A percentile compares a stretch with the other conserved stretches of the same genome.
phyloP scores from a whole-genome alignment of 2,888 invertebrate species.

The Leucophenga maculata region DNA sequence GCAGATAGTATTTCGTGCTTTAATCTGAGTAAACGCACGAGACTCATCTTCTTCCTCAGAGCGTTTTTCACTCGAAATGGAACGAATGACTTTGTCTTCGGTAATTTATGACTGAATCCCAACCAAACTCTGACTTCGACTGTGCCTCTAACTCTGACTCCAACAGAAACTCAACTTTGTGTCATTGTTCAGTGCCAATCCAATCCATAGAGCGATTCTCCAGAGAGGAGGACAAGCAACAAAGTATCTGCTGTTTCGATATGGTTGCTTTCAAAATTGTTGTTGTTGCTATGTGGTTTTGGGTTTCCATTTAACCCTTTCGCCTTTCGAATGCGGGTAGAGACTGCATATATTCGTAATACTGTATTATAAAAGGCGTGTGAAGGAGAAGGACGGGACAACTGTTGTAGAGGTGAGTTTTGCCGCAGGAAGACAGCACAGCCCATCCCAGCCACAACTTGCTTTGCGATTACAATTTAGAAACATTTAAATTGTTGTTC shows the following conservation, averaged over 20 bases:
- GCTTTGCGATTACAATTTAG: background rate
- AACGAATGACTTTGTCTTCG: slow-evolving; percentile 68
- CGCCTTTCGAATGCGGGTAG: slow-evolving; percentile 10
- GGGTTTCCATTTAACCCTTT: slow-evolving; percentile 41
- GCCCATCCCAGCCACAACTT: slow-evolving; percentile 24
- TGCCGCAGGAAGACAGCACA: background rate
- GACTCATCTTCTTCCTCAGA: slow-evolving; percentile 16
- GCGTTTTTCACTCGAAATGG: slow-evolving; percentile 58
- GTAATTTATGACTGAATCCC: slow-evolving; percentile 62
- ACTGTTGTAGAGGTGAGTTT: background rate
- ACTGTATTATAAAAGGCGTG: background rate
- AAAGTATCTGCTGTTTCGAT: slow-evolving; percentile 42
- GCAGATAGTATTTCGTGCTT: slow-evolving; percentile 22
- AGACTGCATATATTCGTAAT: background rate
- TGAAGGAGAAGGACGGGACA: background rate
- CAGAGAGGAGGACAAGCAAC: slow-evolving; percentile 18
- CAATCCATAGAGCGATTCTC: too few relatives aligned
- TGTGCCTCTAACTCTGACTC: too few relatives aligned
- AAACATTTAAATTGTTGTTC: slow-evolving; percentile 3
- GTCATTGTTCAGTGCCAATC: slow-evolving; percentile 41
- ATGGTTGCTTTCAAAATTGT: background rate
- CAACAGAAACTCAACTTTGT: slow-evolving; percentile 48
- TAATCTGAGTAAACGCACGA: background rate
- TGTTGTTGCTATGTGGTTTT: slow-evolving; percentile 50
- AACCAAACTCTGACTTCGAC: slow-evolving; percentile 43